Percentiles rank a stretch among this genome's conserved stretches.
Conservation (phyloP, 1,140 invertebrate species). For the Araneus ventricosus region DNA sequence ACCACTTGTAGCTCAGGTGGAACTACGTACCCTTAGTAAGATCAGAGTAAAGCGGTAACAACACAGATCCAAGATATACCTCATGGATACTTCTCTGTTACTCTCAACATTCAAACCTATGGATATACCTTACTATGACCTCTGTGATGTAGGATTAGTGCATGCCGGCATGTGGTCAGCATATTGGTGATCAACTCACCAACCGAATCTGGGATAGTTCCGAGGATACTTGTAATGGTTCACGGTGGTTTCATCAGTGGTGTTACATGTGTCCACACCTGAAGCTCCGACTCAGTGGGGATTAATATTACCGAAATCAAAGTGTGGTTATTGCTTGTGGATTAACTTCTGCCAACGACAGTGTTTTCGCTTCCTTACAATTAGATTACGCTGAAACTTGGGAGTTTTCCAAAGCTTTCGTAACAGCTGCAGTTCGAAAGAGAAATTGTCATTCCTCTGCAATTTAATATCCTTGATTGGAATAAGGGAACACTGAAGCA, state of each 20-base stretch:
- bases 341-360: constrained; percentile 11
- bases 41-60: constrained; percentile 9
- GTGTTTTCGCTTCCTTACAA: constrained; percentile 20
- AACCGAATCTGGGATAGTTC: no score
- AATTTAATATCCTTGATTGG: constrained; percentile 12
- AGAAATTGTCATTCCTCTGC: background rate
- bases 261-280: no score
- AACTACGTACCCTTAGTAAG: constrained; percentile 26
- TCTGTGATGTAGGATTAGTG: background rate
- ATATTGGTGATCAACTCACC: background rate
- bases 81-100: background rate
- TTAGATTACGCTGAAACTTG: constrained; percentile 48
- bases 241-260: no score
- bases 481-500: background rate
- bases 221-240: no score
- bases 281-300: background rate
- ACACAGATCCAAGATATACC: background rate
- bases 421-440: constrained; percentile 4
- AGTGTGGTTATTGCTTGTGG: background rate
- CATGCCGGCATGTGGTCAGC: background rate
- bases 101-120: background rate
- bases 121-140: background rate
- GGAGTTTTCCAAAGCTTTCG: constrained; percentile 41
- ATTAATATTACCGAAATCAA: background rate
- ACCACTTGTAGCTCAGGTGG: constrained; percentile 63